Conservation (phyloP, 2,113 vertebrate genomes). For the Heterotilapia buettikoferi region DNA sequence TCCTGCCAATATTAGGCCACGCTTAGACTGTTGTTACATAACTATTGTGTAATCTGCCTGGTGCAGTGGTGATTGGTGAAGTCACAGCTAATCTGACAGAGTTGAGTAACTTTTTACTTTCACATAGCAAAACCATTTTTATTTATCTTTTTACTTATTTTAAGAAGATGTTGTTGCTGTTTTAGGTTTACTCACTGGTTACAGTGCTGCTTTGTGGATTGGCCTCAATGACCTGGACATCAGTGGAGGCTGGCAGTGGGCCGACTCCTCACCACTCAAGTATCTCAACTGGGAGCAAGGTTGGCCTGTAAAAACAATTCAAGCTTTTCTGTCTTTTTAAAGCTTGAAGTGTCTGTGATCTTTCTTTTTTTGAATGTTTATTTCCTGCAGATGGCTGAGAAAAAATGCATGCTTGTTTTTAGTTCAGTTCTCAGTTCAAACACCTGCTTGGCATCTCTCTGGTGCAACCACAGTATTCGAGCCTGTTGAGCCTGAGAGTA, state of each 20-base stretch:
- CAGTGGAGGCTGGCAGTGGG: conserved; percentile 96
- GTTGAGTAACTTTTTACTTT: not conserved
- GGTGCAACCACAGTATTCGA: not conserved
- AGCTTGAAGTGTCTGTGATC: not conserved
- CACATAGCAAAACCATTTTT: not conserved
- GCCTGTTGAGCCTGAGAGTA: not conserved
- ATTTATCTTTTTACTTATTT: not conserved
- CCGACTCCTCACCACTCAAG: conserved; percentile 88
- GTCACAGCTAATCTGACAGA: not conserved
- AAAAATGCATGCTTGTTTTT: conserved; percentile 1
- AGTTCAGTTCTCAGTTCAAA: not conserved
- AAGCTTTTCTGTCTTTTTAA: not conserved
- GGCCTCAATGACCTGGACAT: conserved; percentile 94
- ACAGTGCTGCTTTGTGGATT: conserved; percentile 91
- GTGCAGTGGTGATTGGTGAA: not conserved
- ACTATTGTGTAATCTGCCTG: not conserved
- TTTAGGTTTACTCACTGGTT: conserved; percentile 85
- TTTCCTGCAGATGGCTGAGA: not conserved
- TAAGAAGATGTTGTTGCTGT: not conserved
- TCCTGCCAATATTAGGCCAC: not conserved
- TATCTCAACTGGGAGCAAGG: conserved; percentile 97
- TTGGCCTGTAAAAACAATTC: conserved; percentile 57
- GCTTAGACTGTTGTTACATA: not conserved
- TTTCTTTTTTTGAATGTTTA: not conserved
- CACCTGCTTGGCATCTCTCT: not conserved